A percentile compares a stretch with the other conserved stretches of the same genome.
These are phyloP conservation scores for Butastur rufipennis DNA, from an alignment of 2,113 vertebrate genomes.

Conservation along the genomic window DNA sequence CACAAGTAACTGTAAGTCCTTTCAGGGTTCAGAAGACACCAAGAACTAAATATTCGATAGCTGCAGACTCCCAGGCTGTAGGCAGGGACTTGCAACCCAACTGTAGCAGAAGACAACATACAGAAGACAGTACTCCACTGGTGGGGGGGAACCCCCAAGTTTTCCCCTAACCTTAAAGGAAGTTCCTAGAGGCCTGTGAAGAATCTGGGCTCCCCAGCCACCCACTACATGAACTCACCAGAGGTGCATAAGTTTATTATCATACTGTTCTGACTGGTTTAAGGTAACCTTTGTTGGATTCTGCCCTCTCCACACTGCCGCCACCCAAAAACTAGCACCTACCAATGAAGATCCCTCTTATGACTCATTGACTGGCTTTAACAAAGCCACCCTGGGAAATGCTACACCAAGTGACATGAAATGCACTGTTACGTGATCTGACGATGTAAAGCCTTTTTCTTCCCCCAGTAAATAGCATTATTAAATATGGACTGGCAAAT, in stretches of 20 bases:
- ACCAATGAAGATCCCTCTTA: background rate
- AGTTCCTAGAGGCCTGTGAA: background rate
- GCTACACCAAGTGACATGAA: background rate
- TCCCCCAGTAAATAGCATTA: background rate
- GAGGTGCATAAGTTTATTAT: background rate
- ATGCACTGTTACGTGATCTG: background rate
- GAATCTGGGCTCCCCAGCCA: background rate
- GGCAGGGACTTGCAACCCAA: background rate
- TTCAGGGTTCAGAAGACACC: background rate
- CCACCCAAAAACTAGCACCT: background rate
- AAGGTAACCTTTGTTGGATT: background rate
- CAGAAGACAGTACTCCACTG: background rate
- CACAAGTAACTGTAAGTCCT: background rate
- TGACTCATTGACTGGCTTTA: background rate
- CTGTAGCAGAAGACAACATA: background rate
- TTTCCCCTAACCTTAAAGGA: background rate
- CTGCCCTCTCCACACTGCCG: fast-evolving
- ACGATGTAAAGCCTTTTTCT: background rate
- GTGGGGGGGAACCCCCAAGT: fast-evolving
- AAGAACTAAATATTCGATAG: fast-evolving
- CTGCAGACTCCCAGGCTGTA: background rate
- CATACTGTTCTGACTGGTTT: background rate
- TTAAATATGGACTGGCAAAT: background rate
- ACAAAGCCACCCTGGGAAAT: background rate
- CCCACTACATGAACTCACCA: background rate